Conservation (phyloP, 2,797 vertebrate species). For the Gambelia wislizenii region DNA sequence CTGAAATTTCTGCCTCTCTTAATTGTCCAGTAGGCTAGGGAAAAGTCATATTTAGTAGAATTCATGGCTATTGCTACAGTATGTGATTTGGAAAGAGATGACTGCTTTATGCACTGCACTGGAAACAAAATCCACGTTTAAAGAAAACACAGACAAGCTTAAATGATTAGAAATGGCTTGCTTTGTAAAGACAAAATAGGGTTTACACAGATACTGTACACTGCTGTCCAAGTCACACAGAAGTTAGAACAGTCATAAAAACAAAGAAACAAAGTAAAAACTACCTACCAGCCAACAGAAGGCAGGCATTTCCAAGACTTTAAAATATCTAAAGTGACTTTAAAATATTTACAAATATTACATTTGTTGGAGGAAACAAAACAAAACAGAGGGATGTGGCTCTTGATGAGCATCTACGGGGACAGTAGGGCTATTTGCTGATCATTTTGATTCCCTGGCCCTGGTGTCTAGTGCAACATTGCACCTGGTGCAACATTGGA, state of each 20-base stretch:
- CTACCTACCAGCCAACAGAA: background rate
- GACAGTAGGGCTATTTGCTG: conserved; percentile 39
- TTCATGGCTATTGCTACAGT: conserved; percentile 37
- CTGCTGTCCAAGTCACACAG: background rate
- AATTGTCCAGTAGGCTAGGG: conserved; percentile 57
- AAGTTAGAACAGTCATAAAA: conserved; percentile 7
- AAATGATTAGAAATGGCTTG: conserved; percentile 39
- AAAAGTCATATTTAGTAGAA: conserved; percentile 21
- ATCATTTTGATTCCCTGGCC: conserved; percentile 52
- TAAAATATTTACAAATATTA: conserved; percentile 73
- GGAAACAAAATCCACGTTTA: conserved; percentile 39
- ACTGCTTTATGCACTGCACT: conserved; percentile 26
- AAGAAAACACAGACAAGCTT: conserved; percentile 38
- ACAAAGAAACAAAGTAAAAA: background rate
- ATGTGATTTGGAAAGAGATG: conserved; percentile 44
- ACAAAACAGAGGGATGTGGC: conserved; percentile 51
- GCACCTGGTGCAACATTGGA: too few relatives aligned
- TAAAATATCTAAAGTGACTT: conserved; percentile 39
- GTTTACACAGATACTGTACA: conserved; percentile 41
- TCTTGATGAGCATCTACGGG: conserved; percentile 26
- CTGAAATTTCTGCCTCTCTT: conserved; percentile 44
- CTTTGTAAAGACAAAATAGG: conserved; percentile 36
- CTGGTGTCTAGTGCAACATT: too few relatives aligned
- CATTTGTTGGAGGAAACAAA: conserved; percentile 44
- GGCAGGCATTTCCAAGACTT: conserved; percentile 38